A percentile compares a stretch with the other conserved stretches of the same genome.
These are phyloP conservation scores for Eunapius fragilis DNA, from an alignment of 37 sponge, comb jelly and placozoan genomes.

Conservation along the genomic window DNA sequence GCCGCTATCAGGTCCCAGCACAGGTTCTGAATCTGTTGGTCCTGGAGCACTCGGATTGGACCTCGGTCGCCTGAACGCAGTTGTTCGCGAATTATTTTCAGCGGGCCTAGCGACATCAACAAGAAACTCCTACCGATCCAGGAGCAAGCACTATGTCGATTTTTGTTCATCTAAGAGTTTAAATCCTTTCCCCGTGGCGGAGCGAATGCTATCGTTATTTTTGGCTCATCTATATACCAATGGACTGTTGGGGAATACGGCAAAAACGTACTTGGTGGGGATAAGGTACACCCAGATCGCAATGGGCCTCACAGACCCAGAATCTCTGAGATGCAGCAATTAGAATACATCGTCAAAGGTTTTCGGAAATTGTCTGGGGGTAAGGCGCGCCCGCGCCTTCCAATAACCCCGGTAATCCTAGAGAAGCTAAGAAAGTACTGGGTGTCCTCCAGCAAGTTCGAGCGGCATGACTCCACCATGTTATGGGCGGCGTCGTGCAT, in stretches of 20 bases:
- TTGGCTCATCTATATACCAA: neutral
- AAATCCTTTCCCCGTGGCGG: constrained; percentile 31
- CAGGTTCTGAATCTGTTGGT: neutral
- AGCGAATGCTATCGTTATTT: constrained; percentile 14
- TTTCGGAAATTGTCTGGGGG: neutral
- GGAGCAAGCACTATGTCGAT: neutral
- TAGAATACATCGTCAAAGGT: constrained; percentile 29
- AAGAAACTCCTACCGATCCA: constrained; percentile 4
- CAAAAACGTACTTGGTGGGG: constrained; percentile 44
- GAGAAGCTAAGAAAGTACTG: constrained; percentile 12
- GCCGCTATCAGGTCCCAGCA: neutral
- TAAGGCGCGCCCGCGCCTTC: constrained; percentile 13
- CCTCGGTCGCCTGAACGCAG: constrained; percentile 33
- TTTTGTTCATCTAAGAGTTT: neutral
- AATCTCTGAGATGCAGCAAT: constrained; percentile 13
- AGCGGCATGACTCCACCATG: constrained; percentile 11
- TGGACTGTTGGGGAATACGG: neutral
- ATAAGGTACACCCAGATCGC: constrained; percentile 36
- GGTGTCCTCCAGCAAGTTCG: neutral
- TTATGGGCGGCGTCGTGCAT: constrained; percentile 49
- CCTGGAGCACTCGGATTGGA: constrained; percentile 16
- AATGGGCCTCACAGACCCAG: constrained; percentile 12
- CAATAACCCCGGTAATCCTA: constrained; percentile 26
- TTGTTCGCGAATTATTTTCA: constrained; percentile 24
- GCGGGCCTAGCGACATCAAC: constrained; percentile 46